A percentile compares a stretch with the other conserved stretches of the same genome.
phyloP scores from a whole-genome alignment of 2,113 vertebrate species.

The Herpailurus yagouaroundi region DNA sequence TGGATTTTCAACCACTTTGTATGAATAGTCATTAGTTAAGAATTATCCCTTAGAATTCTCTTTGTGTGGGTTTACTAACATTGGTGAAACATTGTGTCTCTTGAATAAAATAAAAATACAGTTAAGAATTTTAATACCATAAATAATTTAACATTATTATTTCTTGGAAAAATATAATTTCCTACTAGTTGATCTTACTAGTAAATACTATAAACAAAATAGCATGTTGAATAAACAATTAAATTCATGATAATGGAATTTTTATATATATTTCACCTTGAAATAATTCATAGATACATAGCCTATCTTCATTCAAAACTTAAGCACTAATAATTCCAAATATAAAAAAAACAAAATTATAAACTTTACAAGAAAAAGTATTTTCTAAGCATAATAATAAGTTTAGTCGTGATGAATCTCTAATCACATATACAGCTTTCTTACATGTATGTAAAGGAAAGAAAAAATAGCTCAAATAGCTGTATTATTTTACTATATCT shows the following conservation, averaged over 20 bases:
- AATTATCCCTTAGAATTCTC: neutral
- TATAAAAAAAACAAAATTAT: neutral
- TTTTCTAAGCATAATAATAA: neutral
- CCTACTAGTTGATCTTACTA: neutral
- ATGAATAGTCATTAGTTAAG: neutral
- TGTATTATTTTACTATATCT: neutral
- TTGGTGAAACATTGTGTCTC: neutral
- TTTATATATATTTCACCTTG: neutral
- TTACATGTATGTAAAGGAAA: neutral
- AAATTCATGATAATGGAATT: neutral
- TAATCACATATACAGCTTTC: neutral
- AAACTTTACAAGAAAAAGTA: neutral
- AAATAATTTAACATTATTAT: neutral
- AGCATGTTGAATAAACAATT: neutral
- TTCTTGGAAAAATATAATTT: neutral
- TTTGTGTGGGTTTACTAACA: neutral
- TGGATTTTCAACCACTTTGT: neutral
- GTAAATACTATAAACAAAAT: neutral
- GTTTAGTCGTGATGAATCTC: neutral
- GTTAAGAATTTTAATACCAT: neutral
- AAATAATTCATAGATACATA: neutral
- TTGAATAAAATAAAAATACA: neutral
- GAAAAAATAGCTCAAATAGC: neutral
- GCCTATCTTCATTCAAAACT: neutral
- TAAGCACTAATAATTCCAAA: neutral